A percentile compares a stretch with the other conserved stretches of the same genome.
These are phyloP conservation scores for Anagrus nilaparvatae DNA, from an alignment of 1,140 invertebrate species.

Conservation along the genomic window DNA sequence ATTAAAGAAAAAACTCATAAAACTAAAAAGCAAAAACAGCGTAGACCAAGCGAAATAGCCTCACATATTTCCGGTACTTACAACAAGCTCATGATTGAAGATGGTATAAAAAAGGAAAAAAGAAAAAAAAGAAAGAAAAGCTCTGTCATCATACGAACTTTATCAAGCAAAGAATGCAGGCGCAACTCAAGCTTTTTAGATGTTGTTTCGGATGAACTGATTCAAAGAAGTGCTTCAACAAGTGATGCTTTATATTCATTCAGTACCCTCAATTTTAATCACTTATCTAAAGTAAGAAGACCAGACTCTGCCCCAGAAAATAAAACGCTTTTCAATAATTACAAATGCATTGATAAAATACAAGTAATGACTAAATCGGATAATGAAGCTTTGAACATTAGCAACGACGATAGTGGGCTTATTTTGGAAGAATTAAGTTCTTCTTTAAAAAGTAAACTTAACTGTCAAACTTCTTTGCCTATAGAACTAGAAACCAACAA, in stretches of 20 bases:
- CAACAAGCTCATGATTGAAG: conserved; percentile 41
- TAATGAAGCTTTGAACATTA: not conserved
- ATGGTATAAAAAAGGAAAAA: conserved; percentile 30
- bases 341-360: not conserved
- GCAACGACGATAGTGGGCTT: not conserved
- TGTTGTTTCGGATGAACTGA: conserved; percentile 13
- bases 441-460: not conserved
- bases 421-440: not conserved
- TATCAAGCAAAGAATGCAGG: conserved; percentile 15
- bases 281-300: conserved; percentile 7
- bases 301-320: conserved; percentile 26
- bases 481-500: not conserved
- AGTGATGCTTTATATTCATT: conserved; percentile 21
- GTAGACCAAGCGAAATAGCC: conserved; percentile 68
- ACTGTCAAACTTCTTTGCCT: not conserved
- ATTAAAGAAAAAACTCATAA: conserved; percentile 16
- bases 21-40: conserved; percentile 40
- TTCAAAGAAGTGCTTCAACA: conserved; percentile 24
- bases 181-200: conserved; percentile 14
- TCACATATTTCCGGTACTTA: conserved; percentile 55
- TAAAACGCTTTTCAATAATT: conserved; percentile 17
- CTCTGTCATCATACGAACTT: not conserved
- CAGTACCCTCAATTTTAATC: not conserved
- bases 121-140: conserved; percentile 37
- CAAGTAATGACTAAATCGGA: not conserved